Evolutionary conservation across 1,140 invertebrate genomes (phyloP), one percentile per base, ranked within the genome.

Genomic region (Cotesia glomerata): DNA sequence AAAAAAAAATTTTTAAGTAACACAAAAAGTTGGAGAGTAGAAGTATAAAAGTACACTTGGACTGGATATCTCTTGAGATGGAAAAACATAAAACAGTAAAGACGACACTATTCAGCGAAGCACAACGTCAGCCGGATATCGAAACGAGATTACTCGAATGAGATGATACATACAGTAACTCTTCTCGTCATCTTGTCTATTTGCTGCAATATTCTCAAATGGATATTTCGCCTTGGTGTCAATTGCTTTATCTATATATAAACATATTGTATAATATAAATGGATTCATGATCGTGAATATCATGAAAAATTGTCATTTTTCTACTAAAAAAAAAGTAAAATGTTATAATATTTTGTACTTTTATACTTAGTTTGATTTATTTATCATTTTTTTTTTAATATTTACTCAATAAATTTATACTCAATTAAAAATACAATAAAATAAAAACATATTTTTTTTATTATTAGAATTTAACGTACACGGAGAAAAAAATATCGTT

Each of bases 41-140:
- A 36, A 68, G 66, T 68, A 52, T 18, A 69, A 69, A 69, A 69
- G 68, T 5, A 26, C 35, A 26, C 68, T 14, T 36, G 69, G 45
- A 49, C 8, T 61, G 11, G 39, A 66, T 49, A 5, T 64, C 66
- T 45, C 65, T 26, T 35, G 72, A 45, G 65, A 56, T 26, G 35
- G 54, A 65, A 56, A 68, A 64, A 73, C 69, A 73, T 73, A 36
- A 63, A 73, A 68, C 49, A 68, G 36, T 66, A 45, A 73, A 49
- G 65, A 67, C 56, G 65, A 26, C 39, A 35, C 66, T 34, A 56
- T 65, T 73, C 66, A 45, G 52, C 62, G 74, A 58, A 66, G 64
- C 69, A 72, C 63, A 65, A 72, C 69, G 65, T 75, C 74, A 75
- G 58, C 56, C 49, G 56, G 69, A 68, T 75, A 72, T 64, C 45